Percentiles rank a stretch among this genome's conserved stretches.
Evolutionary conservation across 2,888 invertebrate species (phyloP).

Genomic region (Apodemia hepburni): DNA sequence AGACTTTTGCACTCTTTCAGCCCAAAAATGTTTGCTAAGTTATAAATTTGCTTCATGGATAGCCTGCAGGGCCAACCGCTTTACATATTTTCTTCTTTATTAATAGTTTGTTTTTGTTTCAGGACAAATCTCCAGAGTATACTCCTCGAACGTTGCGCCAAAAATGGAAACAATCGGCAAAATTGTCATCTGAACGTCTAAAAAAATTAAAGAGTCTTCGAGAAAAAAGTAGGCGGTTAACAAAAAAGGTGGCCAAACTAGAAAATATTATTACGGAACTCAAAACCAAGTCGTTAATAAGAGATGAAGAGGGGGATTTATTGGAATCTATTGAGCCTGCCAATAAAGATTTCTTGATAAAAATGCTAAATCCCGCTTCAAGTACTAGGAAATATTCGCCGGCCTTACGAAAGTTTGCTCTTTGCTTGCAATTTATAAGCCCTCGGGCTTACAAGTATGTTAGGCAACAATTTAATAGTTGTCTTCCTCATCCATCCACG

Average conservation of each 20-base stretch:
- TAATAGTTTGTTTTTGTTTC: too few relatives aligned
- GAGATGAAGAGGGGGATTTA: neutral
- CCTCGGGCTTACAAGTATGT: constrained; percentile 14
- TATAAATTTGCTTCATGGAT: too few relatives aligned
- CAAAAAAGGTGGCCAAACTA: neutral
- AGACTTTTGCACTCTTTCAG: too few relatives aligned
- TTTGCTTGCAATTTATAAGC: constrained; percentile 16
- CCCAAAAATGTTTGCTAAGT: too few relatives aligned
- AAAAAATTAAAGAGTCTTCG: neutral
- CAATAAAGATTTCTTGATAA: constrained; percentile 2
- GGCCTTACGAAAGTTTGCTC: constrained; percentile 14
- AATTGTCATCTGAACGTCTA: neutral
- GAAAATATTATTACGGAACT: neutral
- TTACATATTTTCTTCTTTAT: too few relatives aligned
- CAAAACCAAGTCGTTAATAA: constrained; percentile 9
- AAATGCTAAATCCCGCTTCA: constrained; percentile 6
- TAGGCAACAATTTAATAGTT: constrained; percentile 7
- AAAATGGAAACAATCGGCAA: constrained; percentile 1
- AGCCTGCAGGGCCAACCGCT: too few relatives aligned
- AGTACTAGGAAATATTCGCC: constrained; percentile 5
- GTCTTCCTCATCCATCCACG: constrained; percentile 8
- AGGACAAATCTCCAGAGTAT: neutral
- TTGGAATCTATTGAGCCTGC: neutral
- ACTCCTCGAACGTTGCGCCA: neutral
- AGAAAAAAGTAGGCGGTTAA: neutral